Conservation (phyloP, 2,797 vertebrate species). For the Gallinago nigripennis region DNA sequence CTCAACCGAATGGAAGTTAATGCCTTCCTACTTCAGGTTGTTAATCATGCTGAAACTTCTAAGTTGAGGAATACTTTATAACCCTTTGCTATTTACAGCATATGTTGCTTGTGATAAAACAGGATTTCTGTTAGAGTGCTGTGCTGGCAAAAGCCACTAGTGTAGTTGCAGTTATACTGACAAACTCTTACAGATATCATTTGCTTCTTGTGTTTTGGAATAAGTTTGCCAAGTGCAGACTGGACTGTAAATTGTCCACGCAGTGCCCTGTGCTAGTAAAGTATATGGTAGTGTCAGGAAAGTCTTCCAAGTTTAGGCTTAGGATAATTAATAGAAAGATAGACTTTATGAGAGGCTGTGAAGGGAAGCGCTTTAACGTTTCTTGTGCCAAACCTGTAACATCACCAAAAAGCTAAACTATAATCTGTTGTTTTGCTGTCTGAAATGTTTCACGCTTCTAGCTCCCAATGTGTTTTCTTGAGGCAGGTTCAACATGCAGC, state of each 20-base stretch:
- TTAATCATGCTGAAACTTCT: neutral
- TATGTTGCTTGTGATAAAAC: neutral
- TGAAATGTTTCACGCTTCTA: neutral
- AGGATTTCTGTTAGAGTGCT: neutral
- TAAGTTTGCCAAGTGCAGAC: neutral
- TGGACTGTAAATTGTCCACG: neutral
- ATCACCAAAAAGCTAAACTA: neutral
- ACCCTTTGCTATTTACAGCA: neutral
- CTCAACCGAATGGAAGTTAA: fast-evolving
- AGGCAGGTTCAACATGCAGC: neutral
- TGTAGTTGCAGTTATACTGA: neutral
- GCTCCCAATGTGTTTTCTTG: neutral
- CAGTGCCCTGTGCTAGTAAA: neutral
- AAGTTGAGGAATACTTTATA: neutral
- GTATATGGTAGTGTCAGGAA: neutral
- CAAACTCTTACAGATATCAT: neutral
- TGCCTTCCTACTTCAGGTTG: neutral
- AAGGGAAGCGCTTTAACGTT: neutral
- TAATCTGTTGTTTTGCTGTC: neutral
- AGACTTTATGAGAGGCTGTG: neutral
- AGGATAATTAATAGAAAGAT: neutral
- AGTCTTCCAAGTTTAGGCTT: neutral
- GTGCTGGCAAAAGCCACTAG: neutral
- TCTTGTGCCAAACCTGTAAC: neutral
- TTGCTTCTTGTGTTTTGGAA: neutral